Evolutionary conservation across 1,140 invertebrate species (phyloP), one percentile per base, ranked within the genome.

Genomic region (Babylonia areolata): DNA sequence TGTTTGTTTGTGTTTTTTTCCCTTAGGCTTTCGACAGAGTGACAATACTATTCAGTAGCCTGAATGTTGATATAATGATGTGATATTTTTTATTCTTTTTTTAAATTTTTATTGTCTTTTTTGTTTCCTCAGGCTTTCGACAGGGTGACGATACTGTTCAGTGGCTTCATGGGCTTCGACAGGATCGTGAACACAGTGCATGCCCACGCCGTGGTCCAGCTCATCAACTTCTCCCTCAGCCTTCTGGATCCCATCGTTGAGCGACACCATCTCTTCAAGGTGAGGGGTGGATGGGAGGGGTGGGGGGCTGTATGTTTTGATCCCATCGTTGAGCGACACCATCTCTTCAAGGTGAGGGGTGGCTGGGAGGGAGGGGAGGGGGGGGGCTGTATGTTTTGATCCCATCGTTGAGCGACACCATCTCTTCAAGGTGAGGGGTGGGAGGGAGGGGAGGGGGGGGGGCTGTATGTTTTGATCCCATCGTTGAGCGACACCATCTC

Each of bases 181-280:
- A 92, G 93, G 17, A 91, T 94, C 69, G 93, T 91, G 84, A 88
- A 89, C 15, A 84, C 89, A 0, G 90, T 91, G 3, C 84, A 87
- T 5, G 89, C 93, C 3, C 89, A 92, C 84, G 87, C 92, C 33
- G 90, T 93, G 20, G 92, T 94, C 0, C 77, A 91, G 78, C 90
- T 89, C 58, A 91, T 94, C 77, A 93, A 93, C 86, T 87, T 85
- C 17, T 89, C 93, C 58, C 93, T 93, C 93, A 97, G 97, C 1
- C 97, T 97, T 86, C 98, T 98, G 94, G 97, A 98, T 93, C 97
- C 96, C 31, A 97, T 97, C 35, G 97, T 98, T 87, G 97, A 98
- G 93, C 97, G 96, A 73, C 98, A 98, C 92, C 96, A 97, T 90
- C 97, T 98, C 1, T 98, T 98, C 92, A 98, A 98, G 92, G 93